Evolutionary conservation across 2,888 invertebrate species (phyloP), one percentile per base, ranked within the genome.

Genomic region (Scrobipalpa costella): DNA sequence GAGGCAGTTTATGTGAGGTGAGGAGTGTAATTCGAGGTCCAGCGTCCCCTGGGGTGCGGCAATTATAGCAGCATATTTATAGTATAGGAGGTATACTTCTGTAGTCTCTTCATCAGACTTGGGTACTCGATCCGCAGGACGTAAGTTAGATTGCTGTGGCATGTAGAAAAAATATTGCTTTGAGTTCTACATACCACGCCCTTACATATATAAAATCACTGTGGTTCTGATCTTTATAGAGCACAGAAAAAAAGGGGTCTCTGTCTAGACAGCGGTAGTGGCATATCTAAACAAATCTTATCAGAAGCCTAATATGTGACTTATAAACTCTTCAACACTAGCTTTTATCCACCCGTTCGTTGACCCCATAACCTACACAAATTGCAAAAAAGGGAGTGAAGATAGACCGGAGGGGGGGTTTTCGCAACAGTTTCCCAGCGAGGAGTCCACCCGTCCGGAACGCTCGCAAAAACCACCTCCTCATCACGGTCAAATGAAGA

Each of bases 401-500:
- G 55, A 27, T 33, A 27, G 33, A 34, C 7, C 8, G 6, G 33
- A 7, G 55, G 17, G 15, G 66, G 66, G 70, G 68, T 73, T 83
- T 82, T 81, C 83, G 76, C 77, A 77, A 74, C 76, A 71, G 77
- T 83, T 86, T 88, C 86, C 85, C 90, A 86, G 84, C 68, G 60
- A 64, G 72, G 70, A 71, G 72, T 67, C 71, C 80, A 77, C 67
- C 80, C 75, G 76, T 69, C 80, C 81, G 86, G 81, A 83, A 86
- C 85, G 69, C 68, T 73, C 47, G 80, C 81, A 88, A 89, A 90
- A 86, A 85, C 77, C 67, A 40, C 62, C 76, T 72, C 70, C 76
- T 77, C 81, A 86, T 83, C 88, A 90, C 89, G 90, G 85, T 89
- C 87, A 89, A 90, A 90, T 90, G 90, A 88, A 90, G 88, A 88